Percentiles rank a stretch among this genome's conserved stretches.
Conservation (phyloP, 1,140 invertebrate species). For the Drosophila insularis region DNA sequence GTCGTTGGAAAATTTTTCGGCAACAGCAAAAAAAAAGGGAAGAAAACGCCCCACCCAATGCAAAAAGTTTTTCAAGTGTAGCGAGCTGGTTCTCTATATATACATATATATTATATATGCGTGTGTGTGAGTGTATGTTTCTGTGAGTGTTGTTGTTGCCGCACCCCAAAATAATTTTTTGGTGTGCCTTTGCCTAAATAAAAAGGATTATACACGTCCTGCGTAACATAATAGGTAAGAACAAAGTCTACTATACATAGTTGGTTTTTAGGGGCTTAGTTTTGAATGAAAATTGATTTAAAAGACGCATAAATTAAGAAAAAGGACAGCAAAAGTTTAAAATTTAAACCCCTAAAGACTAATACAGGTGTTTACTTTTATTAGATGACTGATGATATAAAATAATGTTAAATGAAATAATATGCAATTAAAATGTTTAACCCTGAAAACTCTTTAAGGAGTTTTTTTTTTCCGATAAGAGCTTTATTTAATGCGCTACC, state of each 20-base stretch:
- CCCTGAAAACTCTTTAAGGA: too few species aligned
- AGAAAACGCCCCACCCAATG: conserved; percentile 69
- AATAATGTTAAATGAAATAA: too few species aligned
- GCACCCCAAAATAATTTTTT: conserved; percentile 54
- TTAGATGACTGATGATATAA: too few species aligned
- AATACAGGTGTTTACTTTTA: too few species aligned
- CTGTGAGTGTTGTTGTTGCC: conserved; percentile 51
- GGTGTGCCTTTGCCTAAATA: conserved; percentile 49
- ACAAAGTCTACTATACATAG: neutral
- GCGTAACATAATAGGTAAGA: neutral
- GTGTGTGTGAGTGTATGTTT: conserved; percentile 29
- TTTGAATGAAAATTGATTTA: neutral
- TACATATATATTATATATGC: conserved; percentile 10
- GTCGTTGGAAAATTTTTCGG: conserved; percentile 50
- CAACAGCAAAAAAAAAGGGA: conserved; percentile 33
- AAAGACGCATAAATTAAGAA: neutral
- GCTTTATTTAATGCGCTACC: too few species aligned
- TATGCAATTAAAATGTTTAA: too few species aligned
- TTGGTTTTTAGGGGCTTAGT: neutral
- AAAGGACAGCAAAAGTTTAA: too few species aligned
- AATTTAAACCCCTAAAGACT: too few species aligned
- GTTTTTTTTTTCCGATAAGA: too few species aligned
- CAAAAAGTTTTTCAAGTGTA: conserved; percentile 74
- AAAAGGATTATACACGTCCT: conserved; percentile 56
- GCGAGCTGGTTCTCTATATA: conserved; percentile 32